Percentiles rank a stretch among this genome's conserved stretches.
These are phyloP conservation scores for Nycteola revayana DNA, from an alignment of 2,888 invertebrate genomes.

Conservation along the genomic window DNA sequence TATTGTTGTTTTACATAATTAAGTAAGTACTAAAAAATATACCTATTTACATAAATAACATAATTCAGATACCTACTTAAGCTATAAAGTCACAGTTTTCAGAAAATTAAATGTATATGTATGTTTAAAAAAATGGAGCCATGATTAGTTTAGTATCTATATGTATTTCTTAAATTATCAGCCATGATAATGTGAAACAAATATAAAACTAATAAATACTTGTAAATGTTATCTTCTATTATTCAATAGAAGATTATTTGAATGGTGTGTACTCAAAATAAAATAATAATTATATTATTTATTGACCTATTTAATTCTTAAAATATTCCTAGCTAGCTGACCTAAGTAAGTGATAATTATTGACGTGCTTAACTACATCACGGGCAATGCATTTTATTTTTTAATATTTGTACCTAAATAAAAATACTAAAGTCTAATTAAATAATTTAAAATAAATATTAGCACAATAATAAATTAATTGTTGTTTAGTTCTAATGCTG, in stretches of 20 bases:
- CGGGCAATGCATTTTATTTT: conserved; percentile 8
- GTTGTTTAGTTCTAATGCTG: conserved; percentile 24
- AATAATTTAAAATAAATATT: conserved; percentile 36
- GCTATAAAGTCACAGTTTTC: too few species aligned
- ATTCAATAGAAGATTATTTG: not conserved
- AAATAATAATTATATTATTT: too few species aligned
- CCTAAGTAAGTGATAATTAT: too few species aligned
- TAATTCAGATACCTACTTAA: conserved; percentile 9
- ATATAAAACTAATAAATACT: conserved; percentile 21
- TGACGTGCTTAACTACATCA: not conserved
- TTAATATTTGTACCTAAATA: conserved; percentile 25
- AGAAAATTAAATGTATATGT: too few species aligned
- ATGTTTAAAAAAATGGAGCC: too few species aligned
- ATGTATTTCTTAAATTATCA: conserved; percentile 26
- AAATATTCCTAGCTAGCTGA: too few species aligned
- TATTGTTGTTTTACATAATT: too few species aligned
- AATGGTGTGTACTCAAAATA: too few species aligned
- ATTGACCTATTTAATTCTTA: too few species aligned
- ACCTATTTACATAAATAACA: conserved; percentile 25
- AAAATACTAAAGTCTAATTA: conserved; percentile 24
- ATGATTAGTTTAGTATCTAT: conserved; percentile 9
- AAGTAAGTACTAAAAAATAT: conserved; percentile 1
- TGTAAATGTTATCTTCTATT: not conserved
- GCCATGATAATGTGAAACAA: conserved; percentile 19
- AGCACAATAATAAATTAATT: conserved; percentile 26